Evolutionary conservation across 2,113 vertebrate genomes (phyloP).

Genomic region (Gymnarchus niloticus): DNA sequence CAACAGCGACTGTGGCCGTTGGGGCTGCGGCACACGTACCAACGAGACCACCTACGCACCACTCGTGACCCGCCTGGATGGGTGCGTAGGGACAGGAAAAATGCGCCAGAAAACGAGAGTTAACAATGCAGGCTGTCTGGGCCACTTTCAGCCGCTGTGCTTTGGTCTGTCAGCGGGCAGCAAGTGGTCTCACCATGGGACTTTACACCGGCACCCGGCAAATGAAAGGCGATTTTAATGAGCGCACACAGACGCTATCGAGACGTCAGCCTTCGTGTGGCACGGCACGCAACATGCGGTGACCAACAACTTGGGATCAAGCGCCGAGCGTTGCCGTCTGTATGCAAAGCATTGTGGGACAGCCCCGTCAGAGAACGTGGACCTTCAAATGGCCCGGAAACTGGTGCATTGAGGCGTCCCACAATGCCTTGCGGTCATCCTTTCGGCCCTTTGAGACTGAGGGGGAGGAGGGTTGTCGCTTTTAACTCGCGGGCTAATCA

Average conservation of each 20-base stretch:
- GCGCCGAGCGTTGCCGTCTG: neutral
- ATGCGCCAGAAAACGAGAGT: neutral
- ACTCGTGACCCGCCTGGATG: neutral
- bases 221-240: neutral
- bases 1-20: neutral
- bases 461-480: neutral
- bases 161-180: neutral
- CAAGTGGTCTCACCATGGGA: neutral
- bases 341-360: neutral
- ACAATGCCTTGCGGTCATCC: neutral
- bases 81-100: neutral
- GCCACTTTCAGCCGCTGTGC: neutral
- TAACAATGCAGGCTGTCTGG: neutral
- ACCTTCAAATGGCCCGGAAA: conserved; percentile 2
- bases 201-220: neutral
- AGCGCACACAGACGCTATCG: neutral
- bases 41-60: neutral
- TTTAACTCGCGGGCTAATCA: conserved; percentile 15
- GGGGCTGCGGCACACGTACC: neutral
- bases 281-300: neutral
- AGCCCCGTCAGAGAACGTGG: neutral
- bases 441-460: neutral
- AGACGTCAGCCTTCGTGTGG: neutral
- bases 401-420: neutral
- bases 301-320: neutral